Conservation (phyloP, 1,140 invertebrate species). For the Bicyclus anynana region DNA sequence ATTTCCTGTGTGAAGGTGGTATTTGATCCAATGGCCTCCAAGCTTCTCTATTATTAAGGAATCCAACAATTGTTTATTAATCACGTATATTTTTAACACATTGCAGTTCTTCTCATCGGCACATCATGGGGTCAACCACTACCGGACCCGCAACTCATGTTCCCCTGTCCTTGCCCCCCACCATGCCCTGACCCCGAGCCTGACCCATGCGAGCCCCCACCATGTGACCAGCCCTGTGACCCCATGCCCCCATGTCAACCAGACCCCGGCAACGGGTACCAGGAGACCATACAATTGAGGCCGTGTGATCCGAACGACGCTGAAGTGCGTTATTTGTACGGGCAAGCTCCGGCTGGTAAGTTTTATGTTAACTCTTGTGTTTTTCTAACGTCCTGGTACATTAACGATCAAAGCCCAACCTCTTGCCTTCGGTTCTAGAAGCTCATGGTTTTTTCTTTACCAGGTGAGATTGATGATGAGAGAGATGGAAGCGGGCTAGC, state of each 20-base stretch:
- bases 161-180: slow-evolving; percentile 7
- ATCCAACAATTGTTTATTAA: too few species aligned
- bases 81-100: too few species aligned
- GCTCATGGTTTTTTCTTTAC: too few species aligned
- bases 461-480: too few species aligned
- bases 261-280: slow-evolving; percentile 5
- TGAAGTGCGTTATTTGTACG: slow-evolving; percentile 36
- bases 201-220: not conserved
- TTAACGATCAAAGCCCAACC: too few species aligned
- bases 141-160: slow-evolving; percentile 24
- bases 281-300: slow-evolving; percentile 25
- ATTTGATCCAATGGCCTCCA: too few species aligned
- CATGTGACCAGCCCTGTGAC: slow-evolving; percentile 7
- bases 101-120: slow-evolving; percentile 40
- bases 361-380: slow-evolving; percentile 11
- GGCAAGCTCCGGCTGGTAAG: slow-evolving; percentile 47
- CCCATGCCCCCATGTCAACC: slow-evolving; percentile 4
- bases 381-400: too few species aligned
- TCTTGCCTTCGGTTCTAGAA: too few species aligned
- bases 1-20: too few species aligned
- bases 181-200: not conserved
- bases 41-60: not conserved
- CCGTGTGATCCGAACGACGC: slow-evolving; percentile 44
- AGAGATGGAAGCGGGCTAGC: too few species aligned
- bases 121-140: slow-evolving; percentile 33